These are phyloP conservation scores for Stictocephala bisonia DNA, from an alignment of 2,888 invertebrate genomes.

Conservation along the genomic window DNA sequence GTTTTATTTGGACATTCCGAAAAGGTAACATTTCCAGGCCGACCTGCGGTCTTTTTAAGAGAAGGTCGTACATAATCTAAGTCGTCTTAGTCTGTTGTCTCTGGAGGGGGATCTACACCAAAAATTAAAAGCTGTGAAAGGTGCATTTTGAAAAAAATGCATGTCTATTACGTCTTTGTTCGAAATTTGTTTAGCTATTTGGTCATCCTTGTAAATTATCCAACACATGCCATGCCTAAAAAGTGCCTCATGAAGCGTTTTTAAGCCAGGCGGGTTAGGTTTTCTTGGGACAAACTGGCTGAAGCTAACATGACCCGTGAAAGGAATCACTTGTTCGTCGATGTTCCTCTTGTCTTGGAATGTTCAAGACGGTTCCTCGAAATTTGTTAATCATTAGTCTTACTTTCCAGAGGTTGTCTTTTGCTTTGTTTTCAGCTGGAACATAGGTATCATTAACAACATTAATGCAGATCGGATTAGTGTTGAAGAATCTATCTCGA, in stretches of 20 bases:
- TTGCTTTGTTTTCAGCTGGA: not conserved
- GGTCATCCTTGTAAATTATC: conserved; percentile 12
- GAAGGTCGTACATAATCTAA: too few species aligned
- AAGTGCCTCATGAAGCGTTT: conserved; percentile 38
- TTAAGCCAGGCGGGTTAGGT: conserved; percentile 28
- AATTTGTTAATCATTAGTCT: conserved; percentile 10
- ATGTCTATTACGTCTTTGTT: too few species aligned
- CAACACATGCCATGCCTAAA: conserved; percentile 39
- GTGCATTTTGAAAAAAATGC: too few species aligned
- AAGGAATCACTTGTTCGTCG: conserved; percentile 43
- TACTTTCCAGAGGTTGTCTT: conserved; percentile 26
- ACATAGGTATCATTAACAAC: conserved; percentile 6
- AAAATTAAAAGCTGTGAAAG: too few species aligned
- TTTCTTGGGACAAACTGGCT: conserved; percentile 33
- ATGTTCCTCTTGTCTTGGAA: conserved; percentile 34
- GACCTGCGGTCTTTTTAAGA: too few species aligned
- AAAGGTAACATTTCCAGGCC: too few species aligned
- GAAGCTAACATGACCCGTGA: conserved; percentile 34
- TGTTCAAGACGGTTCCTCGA: conserved; percentile 18
- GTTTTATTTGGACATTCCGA: too few species aligned
- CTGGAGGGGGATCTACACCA: too few species aligned
- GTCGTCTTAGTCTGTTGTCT: too few species aligned
- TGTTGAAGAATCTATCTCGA: conserved; percentile 7
- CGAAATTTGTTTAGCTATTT: too few species aligned
- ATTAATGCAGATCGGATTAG: too few species aligned